Base-by-base conservation (phyloP, 2,113 vertebrate genomes). In the Chaetodon auriga region DNA sequence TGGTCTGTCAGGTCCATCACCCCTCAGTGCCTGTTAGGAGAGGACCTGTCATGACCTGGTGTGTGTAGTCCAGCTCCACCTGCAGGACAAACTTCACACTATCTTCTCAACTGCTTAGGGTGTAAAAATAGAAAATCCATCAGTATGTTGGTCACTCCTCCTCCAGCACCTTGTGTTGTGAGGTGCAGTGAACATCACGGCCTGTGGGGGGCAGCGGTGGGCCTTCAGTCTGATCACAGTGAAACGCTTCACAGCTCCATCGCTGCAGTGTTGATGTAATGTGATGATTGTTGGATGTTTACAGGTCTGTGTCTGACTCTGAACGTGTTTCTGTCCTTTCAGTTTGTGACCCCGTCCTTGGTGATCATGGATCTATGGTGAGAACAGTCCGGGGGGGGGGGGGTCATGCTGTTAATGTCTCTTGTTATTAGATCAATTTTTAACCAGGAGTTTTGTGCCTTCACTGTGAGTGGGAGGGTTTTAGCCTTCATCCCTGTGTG, bases 291-390 rank as follows among this genome's bases (percentile, higher is more conserved):
- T 23, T 72, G 23, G 25, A 51, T 63, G 23, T 51, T 25, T 9
- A 5, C 58, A 36, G 36, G 14, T 80, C 38, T 30, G 18, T 23
- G 55, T 68, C 21, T 83, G 64, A 81, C 75, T 70, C 7, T 69
- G 36, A 12, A 1, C 80, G 54, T 69, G 23, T 81, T 53, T 85
- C 81, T 91, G 41, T 87, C 18, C 2, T 95, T 92, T 0, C 95
- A 99, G 98, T 99, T 9, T 99, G 98, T 48, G 98, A 99, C 93
- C 98, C 98, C 0, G 98, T 99, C 88, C 96, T 99, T 83, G 98
- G 98, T 2, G 98, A 99, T 95, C 98, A 99, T 80, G 98, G 98
- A 86, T 97, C 96, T n/a, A 99, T 99, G 98, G 98, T 99, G 86
- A 96, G 98, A 58, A 43, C 18, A 4, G 23, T 21, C n/a, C n/a